These are phyloP conservation scores for Psettodes erumei DNA, from an alignment of 2,113 vertebrate species.

Conservation along the genomic window DNA sequence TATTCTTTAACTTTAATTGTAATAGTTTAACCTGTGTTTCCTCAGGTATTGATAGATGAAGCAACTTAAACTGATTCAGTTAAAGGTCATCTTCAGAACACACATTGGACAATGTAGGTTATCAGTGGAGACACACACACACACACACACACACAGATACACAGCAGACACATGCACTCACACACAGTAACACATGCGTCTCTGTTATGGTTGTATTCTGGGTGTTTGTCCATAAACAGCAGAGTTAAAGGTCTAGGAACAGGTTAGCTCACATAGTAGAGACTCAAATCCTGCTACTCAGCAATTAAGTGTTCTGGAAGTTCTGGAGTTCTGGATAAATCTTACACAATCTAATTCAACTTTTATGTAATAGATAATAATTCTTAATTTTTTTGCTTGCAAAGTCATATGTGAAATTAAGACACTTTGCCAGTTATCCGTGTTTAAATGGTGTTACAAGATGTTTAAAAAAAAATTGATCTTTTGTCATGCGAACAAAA, in stretches of 20 bases:
- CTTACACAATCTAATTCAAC: background rate
- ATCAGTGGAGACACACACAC: slow-evolving; percentile 37
- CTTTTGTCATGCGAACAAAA: background rate
- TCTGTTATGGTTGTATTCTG: slow-evolving; percentile 57
- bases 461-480: background rate
- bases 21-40: background rate
- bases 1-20: slow-evolving; percentile 25
- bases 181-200: background rate
- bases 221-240: slow-evolving; percentile 70
- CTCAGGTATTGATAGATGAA: background rate
- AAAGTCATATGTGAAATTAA: background rate
- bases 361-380: background rate
- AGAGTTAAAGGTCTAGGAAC: slow-evolving; percentile 39
- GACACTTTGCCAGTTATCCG: background rate
- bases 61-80: slow-evolving; percentile 8
- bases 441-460: background rate
- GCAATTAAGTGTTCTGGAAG: background rate
- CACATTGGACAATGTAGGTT: slow-evolving; percentile 54
- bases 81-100: slow-evolving; percentile 59
- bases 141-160: slow-evolving; percentile 9
- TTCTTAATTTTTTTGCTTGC: background rate
- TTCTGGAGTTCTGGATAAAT: background rate
- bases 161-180: slow-evolving; percentile 9
- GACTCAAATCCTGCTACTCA: background rate
- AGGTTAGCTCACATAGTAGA: slow-evolving; percentile 15